These are phyloP conservation scores for Athene noctua DNA, from an alignment of 2,113 vertebrate species.

Conservation along the genomic window DNA sequence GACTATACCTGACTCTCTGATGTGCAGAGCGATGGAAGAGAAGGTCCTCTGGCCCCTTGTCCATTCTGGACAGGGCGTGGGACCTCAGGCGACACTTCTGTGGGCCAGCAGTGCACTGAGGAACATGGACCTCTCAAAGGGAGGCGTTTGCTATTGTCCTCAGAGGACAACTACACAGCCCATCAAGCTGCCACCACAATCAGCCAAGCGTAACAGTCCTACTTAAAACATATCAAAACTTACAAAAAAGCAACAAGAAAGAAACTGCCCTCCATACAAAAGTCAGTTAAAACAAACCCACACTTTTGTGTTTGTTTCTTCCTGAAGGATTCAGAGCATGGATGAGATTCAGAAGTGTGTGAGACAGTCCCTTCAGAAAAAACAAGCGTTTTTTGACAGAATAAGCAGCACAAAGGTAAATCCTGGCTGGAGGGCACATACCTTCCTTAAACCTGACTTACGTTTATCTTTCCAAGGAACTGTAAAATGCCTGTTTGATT, in stretches of 20 bases:
- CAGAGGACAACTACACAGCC: neutral
- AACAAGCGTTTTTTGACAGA: slow-evolving; percentile 10
- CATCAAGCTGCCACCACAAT: neutral
- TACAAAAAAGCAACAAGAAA: neutral
- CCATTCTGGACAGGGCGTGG: neutral
- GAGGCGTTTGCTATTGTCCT: neutral
- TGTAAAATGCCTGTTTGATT: slow-evolving; percentile 9
- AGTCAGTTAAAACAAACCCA: neutral
- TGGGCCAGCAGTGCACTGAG: neutral
- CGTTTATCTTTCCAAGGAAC: slow-evolving; percentile 27
- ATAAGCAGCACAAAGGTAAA: slow-evolving; percentile 39
- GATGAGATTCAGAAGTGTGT: neutral
- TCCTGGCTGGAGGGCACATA: slow-evolving; percentile 50
- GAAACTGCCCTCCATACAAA: neutral
- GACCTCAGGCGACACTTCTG: neutral
- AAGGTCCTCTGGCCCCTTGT: neutral
- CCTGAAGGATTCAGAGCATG: neutral
- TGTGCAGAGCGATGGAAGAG: neutral
- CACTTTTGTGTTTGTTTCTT: neutral
- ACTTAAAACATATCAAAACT: neutral
- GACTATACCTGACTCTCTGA: neutral
- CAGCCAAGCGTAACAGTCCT: neutral
- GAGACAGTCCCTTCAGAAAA: neutral
- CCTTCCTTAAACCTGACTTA: slow-evolving; percentile 9
- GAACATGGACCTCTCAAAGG: neutral